A percentile compares a stretch with the other conserved stretches of the same genome.
phyloP scores from a whole-genome alignment of 2,797 vertebrate species.

The Octomys mimax region DNA sequence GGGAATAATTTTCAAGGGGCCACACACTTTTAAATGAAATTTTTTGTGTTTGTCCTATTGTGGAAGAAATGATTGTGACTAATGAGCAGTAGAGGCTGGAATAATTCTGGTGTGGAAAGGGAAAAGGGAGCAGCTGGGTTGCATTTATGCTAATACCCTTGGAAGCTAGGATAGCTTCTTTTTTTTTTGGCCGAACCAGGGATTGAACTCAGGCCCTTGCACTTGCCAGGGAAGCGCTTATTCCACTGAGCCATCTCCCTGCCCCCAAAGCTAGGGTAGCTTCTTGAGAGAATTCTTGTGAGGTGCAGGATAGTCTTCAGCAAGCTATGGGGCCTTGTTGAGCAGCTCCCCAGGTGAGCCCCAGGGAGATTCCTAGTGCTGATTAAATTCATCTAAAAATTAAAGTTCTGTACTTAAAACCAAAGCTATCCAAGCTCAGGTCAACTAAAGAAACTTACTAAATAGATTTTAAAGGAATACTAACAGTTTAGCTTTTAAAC shows the following conservation, averaged over 20 bases:
- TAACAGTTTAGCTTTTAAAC: neutral
- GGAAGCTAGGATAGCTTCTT: neutral
- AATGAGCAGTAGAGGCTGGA: neutral
- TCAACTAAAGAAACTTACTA: neutral
- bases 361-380: neutral
- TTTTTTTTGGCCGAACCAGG: no score
- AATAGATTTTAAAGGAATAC: neutral
- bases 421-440: neutral
- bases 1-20: slow-evolving; percentile 53
- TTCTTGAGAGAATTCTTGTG: neutral
- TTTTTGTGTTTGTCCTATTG: neutral
- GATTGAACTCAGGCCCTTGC: no score
- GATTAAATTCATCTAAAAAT: neutral
- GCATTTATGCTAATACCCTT: neutral
- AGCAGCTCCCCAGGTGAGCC: neutral
- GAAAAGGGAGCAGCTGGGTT: neutral
- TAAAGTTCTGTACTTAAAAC: neutral
- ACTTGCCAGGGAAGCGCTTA: no score
- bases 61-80: neutral
- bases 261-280: neutral
- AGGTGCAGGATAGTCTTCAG: neutral
- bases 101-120: neutral
- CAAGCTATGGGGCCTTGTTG: neutral
- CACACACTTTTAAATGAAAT: neutral
- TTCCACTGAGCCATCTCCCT: no score